phyloP scores from a whole-genome alignment of 2,888 invertebrate genomes.

The Drosophila ezoana region DNA sequence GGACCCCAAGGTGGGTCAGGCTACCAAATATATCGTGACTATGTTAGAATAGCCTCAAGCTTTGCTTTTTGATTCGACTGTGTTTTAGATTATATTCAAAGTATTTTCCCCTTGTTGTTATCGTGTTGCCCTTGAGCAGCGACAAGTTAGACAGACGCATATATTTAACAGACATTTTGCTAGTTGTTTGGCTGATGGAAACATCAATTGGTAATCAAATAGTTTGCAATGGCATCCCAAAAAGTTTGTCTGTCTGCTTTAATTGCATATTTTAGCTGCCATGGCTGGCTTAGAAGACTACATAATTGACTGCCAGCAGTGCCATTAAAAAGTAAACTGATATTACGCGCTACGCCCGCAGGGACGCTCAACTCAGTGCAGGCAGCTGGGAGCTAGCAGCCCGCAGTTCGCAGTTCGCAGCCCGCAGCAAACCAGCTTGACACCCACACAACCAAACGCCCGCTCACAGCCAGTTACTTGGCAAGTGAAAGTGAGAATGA shows the following conservation, averaged over 20 bases:
- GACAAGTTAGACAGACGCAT: conserved; percentile 5
- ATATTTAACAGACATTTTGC: conserved; percentile 31
- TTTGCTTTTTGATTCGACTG: too few relatives aligned
- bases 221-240: conserved; percentile 45
- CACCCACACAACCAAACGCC: conserved; percentile 2
- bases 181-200: conserved; percentile 39
- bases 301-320: conserved; percentile 70
- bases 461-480: conserved; percentile 31
- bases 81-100: too few relatives aligned
- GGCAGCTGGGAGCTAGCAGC: conserved; percentile 3
- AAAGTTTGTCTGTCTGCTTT: conserved; percentile 32
- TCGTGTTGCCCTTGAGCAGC: too few relatives aligned
- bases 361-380: conserved; percentile 25
- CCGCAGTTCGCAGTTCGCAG: background rate
- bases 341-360: conserved; percentile 62
- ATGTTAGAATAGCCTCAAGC: too few relatives aligned
- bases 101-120: background rate
- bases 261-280: conserved; percentile 70
- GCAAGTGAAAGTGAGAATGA: conserved; percentile 65
- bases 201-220: conserved; percentile 78
- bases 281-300: conserved; percentile 57
- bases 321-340: conserved; percentile 78
- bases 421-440: conserved; percentile 1
- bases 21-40: too few relatives aligned
- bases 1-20: too few relatives aligned